Evolutionary conservation across 2,888 invertebrate species (phyloP).

Genomic region (Agonopterix arenella): DNA sequence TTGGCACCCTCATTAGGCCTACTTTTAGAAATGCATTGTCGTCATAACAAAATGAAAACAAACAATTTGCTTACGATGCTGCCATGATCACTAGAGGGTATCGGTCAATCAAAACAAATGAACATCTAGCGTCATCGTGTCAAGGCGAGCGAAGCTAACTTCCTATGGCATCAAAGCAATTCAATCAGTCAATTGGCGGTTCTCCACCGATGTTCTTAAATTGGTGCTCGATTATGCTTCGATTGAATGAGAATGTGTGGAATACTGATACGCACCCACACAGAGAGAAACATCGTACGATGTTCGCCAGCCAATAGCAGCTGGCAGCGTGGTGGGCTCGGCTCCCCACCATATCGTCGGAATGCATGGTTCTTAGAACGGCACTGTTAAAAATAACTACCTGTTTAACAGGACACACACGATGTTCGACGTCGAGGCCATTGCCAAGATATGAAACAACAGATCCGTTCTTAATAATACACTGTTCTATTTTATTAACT

Average conservation of each 20-base stretch:
- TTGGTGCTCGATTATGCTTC: slow-evolving; percentile 56
- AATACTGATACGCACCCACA: slow-evolving; percentile 44
- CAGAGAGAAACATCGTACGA: slow-evolving; percentile 65
- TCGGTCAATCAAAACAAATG: slow-evolving; percentile 36
- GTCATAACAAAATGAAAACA: slow-evolving; percentile 4
- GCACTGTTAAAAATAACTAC: slow-evolving; percentile 72
- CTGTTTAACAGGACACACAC: slow-evolving; percentile 54
- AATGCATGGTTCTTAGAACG: slow-evolving; percentile 64
- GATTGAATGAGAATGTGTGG: slow-evolving; percentile 46
- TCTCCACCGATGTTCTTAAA: slow-evolving; percentile 49
- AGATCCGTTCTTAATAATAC: background rate
- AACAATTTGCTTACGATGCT: slow-evolving; percentile 6
- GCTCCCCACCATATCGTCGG: slow-evolving; percentile 62
- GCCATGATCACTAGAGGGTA: slow-evolving; percentile 9
- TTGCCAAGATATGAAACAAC: slow-evolving; percentile 36
- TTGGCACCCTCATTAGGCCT: background rate
- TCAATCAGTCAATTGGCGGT: slow-evolving; percentile 51
- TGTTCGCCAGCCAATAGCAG: slow-evolving; percentile 54
- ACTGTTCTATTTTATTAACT: background rate
- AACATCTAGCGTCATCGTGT: slow-evolving; percentile 35
- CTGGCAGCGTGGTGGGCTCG: slow-evolving; percentile 64
- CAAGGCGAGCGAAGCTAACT: slow-evolving; percentile 52
- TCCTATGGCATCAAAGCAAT: slow-evolving; percentile 63
- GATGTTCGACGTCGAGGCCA: slow-evolving; percentile 49
- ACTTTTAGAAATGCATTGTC: background rate